A percentile compares a stretch with the other conserved stretches of the same genome.
These are phyloP conservation scores for Ctenicera cuprea DNA, from an alignment of 2,888 invertebrate species.

Conservation along the genomic window DNA sequence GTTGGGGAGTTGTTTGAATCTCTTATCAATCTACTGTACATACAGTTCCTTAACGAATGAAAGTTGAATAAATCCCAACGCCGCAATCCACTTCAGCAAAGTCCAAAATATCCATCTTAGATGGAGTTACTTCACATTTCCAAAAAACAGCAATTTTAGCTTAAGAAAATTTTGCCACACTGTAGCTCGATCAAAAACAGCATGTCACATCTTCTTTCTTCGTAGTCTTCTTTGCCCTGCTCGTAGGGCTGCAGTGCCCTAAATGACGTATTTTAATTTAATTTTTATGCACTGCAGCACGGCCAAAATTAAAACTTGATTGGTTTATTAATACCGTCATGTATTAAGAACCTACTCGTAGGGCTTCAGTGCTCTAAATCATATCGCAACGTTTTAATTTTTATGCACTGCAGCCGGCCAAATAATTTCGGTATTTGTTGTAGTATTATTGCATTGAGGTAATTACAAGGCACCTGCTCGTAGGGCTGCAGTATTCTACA, in stretches of 20 bases:
- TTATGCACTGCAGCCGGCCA: slow-evolving; percentile 45
- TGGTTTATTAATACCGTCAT: neutral
- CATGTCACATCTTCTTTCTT: slow-evolving; percentile 60
- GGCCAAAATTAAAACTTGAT: slow-evolving; percentile 23
- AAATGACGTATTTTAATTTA: neutral
- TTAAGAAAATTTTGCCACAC: slow-evolving; percentile 68
- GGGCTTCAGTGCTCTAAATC: slow-evolving; percentile 43
- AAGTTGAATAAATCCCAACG: slow-evolving; percentile 62
- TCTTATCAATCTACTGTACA: slow-evolving; percentile 61
- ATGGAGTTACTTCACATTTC: slow-evolving; percentile 33
- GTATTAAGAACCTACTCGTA: slow-evolving; percentile 57
- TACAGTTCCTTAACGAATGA: slow-evolving; percentile 63
- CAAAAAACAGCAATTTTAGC: slow-evolving; percentile 19
- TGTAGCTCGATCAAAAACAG: slow-evolving; percentile 71
- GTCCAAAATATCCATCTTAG: slow-evolving; percentile 48
- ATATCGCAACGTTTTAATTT: slow-evolving; percentile 18
- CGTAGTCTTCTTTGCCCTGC: slow-evolving; percentile 54
- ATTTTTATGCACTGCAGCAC: slow-evolving; percentile 42
- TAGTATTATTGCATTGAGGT: slow-evolving; percentile 21
- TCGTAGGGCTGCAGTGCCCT: slow-evolving; percentile 54
- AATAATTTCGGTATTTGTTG: slow-evolving; percentile 16
- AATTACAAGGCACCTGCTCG: no score
- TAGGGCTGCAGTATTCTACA: slow-evolving; percentile 51
- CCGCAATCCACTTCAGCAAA: slow-evolving; percentile 60
- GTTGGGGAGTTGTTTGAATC: neutral